Percentiles rank a stretch among this genome's conserved stretches.
These are phyloP conservation scores for Gallinago jamesoni DNA, from an alignment of 2,113 vertebrate genomes.

Conservation along the genomic window DNA sequence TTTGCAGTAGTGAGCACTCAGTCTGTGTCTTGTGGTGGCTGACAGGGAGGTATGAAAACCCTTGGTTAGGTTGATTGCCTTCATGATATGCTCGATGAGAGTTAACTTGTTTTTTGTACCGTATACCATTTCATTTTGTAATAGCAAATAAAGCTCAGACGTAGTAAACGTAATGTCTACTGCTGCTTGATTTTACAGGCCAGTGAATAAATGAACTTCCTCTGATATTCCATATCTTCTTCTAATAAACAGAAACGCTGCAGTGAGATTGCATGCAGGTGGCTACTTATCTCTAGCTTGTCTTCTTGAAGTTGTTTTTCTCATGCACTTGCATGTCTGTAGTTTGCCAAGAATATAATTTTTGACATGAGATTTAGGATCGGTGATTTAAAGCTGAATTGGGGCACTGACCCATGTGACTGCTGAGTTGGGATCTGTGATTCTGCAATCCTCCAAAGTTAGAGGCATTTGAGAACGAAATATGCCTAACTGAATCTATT, in stretches of 20 bases:
- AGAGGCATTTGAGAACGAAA: not conserved
- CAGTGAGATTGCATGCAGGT: not conserved
- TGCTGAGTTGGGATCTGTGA: not conserved
- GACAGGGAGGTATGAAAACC: not conserved
- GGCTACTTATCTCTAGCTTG: not conserved
- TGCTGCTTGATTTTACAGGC: conserved; percentile 50
- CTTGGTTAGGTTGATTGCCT: conserved; percentile 10
- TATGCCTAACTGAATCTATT: not conserved
- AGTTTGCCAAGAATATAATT: not conserved
- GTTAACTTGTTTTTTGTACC: conserved; percentile 24
- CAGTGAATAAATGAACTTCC: conserved; percentile 47
- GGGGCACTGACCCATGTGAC: not conserved
- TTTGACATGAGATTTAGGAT: not conserved
- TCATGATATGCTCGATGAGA: not conserved
- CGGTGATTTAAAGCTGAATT: not conserved
- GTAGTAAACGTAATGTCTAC: not conserved
- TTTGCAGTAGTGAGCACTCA: not conserved
- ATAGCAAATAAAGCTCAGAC: conserved; percentile 30
- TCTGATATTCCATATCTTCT: conserved; percentile 20
- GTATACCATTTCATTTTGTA: conserved; percentile 2
- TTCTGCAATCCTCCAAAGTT: not conserved
- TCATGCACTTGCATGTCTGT: conserved; percentile 7
- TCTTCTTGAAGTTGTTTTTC: not conserved
- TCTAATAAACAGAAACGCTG: conserved; percentile 46
- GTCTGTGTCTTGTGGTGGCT: not conserved